Evolutionary conservation across 2,888 invertebrate species (phyloP).

Genomic region (Eupithecia tripunctaria): DNA sequence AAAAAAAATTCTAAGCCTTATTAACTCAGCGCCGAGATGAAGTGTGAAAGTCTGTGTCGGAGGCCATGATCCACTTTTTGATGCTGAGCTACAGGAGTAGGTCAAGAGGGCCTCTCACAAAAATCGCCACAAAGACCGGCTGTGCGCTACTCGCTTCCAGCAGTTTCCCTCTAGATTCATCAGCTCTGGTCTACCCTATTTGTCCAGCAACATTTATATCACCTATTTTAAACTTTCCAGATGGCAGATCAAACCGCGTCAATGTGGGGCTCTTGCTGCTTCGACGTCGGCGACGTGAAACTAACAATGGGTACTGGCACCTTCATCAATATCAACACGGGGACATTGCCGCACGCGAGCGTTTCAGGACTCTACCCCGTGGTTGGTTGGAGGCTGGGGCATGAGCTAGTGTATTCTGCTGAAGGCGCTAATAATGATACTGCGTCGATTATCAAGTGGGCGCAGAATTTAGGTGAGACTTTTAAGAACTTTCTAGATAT

Average conservation of each 20-base stretch:
- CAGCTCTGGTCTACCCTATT: too few species aligned
- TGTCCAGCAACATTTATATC: background rate
- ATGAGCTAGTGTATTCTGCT: conserved; percentile 87
- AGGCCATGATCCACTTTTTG: too few species aligned
- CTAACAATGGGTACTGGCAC: conserved; percentile 96
- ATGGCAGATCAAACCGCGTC: conserved; percentile 96
- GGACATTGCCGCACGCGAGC: conserved; percentile 89
- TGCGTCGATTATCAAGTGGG: conserved; percentile 95
- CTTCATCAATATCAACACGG: conserved; percentile 94
- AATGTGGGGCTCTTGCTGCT: conserved; percentile 94
- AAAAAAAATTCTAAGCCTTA: too few species aligned
- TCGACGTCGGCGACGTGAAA: conserved; percentile 90
- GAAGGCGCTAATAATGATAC: conserved; percentile 96
- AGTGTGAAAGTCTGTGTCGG: too few species aligned
- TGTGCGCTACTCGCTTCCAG: too few species aligned
- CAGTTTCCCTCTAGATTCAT: too few species aligned
- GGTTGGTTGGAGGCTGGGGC: conserved; percentile 90
- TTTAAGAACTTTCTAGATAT: background rate
- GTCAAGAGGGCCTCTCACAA: too few species aligned
- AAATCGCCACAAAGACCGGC: too few species aligned
- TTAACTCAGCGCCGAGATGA: too few species aligned
- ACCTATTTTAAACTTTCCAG: conserved; percentile 65
- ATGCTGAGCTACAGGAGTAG: too few species aligned
- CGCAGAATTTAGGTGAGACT: conserved; percentile 86
- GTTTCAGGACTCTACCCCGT: conserved; percentile 95